Evolutionary conservation across 2,797 vertebrate genomes (phyloP).

Genomic region (Distichodus sexfasciatus): DNA sequence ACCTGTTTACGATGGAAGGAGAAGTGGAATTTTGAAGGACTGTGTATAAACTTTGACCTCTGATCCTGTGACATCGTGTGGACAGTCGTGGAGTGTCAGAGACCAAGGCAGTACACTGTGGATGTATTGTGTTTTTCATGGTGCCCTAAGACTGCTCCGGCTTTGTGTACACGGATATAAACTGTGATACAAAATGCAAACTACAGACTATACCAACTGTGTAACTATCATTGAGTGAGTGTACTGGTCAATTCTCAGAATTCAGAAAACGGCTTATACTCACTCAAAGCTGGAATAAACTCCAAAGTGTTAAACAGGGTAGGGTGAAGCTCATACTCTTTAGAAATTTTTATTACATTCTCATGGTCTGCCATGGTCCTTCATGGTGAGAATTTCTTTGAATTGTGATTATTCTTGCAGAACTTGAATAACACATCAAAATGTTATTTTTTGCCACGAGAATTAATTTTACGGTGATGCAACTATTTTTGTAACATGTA

Average conservation of each 20-base stretch:
- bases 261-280: constrained; percentile 41
- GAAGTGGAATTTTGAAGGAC: constrained; percentile 18
- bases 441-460: constrained; percentile 61
- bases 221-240: constrained; percentile 42
- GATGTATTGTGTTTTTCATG: constrained; percentile 16
- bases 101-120: constrained; percentile 26
- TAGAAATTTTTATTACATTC: constrained; percentile 35
- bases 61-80: constrained; percentile 43
- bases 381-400: constrained; percentile 46
- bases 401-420: constrained; percentile 40
- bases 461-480: constrained; percentile 74
- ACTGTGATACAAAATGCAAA: constrained; percentile 32
- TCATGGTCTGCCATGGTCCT: constrained; percentile 34
- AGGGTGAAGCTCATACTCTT: constrained; percentile 40
- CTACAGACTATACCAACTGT: constrained; percentile 39
- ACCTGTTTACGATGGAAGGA: not conserved
- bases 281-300: constrained; percentile 37
- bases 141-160: constrained; percentile 18
- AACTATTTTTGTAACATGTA: constrained; percentile 77
- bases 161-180: constrained; percentile 9
- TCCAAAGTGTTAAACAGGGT: constrained; percentile 51
- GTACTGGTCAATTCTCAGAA: constrained; percentile 32
- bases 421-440: constrained; percentile 43
- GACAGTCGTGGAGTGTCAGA: constrained; percentile 22
- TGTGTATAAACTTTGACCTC: constrained; percentile 41